Conservation (phyloP, 1,140 invertebrate species). For the Diuraphis noxia region DNA sequence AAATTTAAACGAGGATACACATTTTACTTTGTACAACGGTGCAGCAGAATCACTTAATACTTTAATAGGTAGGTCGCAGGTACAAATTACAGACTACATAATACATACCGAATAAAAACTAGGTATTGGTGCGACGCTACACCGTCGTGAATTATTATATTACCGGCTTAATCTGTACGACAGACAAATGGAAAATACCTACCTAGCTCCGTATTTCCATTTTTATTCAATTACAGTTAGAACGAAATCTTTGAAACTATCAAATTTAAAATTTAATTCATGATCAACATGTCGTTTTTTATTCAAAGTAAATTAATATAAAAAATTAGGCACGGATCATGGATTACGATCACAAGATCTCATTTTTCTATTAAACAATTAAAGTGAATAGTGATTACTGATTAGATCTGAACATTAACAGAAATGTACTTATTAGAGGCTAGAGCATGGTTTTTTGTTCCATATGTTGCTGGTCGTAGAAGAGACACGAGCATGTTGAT, state of each 20-base stretch:
- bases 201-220: background rate
- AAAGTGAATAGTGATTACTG: too few relatives aligned
- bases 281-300: too few relatives aligned
- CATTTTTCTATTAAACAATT: too few relatives aligned
- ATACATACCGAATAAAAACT: background rate
- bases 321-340: too few relatives aligned
- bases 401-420: too few relatives aligned
- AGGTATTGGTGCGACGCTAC: background rate
- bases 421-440: too few relatives aligned
- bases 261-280: background rate
- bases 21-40: slow-evolving; percentile 41
- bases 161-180: background rate
- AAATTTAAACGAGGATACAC: background rate
- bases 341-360: too few relatives aligned
- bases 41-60: slow-evolving; percentile 40
- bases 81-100: too few relatives aligned
- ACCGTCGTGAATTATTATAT: background rate
- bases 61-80: slow-evolving; percentile 30
- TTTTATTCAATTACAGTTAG: background rate
- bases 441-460: too few relatives aligned
- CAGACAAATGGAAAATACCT: background rate
- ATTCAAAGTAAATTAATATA: too few relatives aligned
- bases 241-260: background rate
- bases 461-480: too few relatives aligned
- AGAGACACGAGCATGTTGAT: too few relatives aligned